Conservation (phyloP, 2,113 vertebrate genomes). For the Gavialis gangeticus region DNA sequence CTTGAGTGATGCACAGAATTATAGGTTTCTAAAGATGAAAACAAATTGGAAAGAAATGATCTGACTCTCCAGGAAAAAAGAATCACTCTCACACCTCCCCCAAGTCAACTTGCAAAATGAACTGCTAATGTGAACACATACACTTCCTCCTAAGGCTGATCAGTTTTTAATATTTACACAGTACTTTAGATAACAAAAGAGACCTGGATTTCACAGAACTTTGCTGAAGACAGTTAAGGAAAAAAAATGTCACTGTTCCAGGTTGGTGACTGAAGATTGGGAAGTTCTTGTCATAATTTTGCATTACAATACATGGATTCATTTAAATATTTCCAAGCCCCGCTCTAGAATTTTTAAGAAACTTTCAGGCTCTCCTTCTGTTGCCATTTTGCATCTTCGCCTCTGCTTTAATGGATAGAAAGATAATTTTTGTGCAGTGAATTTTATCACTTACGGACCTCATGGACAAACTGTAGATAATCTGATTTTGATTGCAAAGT, state of each 20-base stretch:
- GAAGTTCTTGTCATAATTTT: background rate
- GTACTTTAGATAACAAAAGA: constrained; percentile 51
- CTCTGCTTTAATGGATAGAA: background rate
- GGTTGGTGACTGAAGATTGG: background rate
- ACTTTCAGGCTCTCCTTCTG: background rate
- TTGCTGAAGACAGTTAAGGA: constrained; percentile 34
- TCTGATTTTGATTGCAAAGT: background rate
- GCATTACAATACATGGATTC: background rate
- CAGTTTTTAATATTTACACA: constrained; percentile 51
- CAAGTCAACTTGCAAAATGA: constrained; percentile 17
- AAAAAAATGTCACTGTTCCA: background rate
- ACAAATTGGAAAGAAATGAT: constrained; percentile 47
- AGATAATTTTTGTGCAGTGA: background rate
- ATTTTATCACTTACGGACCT: background rate
- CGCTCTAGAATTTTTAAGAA: background rate
- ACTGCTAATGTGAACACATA: constrained; percentile 8
- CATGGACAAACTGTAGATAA: background rate
- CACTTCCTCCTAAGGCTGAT: constrained; percentile 24
- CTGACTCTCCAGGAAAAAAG: constrained; percentile 23
- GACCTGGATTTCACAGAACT: constrained; percentile 15
- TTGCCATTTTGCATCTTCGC: background rate
- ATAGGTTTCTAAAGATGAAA: constrained; percentile 74
- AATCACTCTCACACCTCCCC: background rate
- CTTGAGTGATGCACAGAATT: constrained; percentile 82
- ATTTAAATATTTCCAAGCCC: background rate